Conservation (phyloP, 1,140 invertebrate genomes). For the Penaeus chinensis region DNA sequence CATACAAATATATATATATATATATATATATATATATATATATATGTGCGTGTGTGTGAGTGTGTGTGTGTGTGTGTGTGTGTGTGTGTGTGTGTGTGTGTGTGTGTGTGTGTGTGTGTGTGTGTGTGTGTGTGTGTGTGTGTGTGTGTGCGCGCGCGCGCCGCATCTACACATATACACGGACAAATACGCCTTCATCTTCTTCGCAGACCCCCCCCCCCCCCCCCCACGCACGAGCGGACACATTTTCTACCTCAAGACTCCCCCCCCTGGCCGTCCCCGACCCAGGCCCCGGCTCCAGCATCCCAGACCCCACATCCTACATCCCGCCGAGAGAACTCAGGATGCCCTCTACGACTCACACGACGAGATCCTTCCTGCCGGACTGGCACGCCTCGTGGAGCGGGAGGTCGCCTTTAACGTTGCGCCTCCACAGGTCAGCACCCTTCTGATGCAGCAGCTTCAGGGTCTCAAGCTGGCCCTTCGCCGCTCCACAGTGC, state of each 20-base stretch:
- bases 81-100: too few relatives aligned
- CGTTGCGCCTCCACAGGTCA: conserved; percentile 92
- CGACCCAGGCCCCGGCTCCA: too few relatives aligned
- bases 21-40: background rate
- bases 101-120: too few relatives aligned
- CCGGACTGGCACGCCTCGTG: conserved; percentile 96
- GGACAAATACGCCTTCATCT: background rate
- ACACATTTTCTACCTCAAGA: background rate
- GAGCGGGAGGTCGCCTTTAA: conserved; percentile 88
- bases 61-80: too few relatives aligned
- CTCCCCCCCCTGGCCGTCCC: too few relatives aligned
- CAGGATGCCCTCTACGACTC: conserved; percentile 21
- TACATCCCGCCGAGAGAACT: background rate
- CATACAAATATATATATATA: background rate
- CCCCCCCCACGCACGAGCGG: background rate
- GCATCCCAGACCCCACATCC: too few relatives aligned
- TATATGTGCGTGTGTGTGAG: too few relatives aligned
- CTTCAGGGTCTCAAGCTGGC: conserved; percentile 87
- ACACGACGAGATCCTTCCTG: conserved; percentile 82
- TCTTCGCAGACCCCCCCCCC: background rate
- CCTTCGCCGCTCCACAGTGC: conserved; percentile 94
- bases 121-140: too few relatives aligned
- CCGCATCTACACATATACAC: background rate
- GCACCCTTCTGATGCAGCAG: conserved; percentile 83
- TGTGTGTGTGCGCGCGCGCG: too few relatives aligned